phyloP scores from a whole-genome alignment of 2,888 invertebrate species.

The Vannuccia rotundouncinata region DNA sequence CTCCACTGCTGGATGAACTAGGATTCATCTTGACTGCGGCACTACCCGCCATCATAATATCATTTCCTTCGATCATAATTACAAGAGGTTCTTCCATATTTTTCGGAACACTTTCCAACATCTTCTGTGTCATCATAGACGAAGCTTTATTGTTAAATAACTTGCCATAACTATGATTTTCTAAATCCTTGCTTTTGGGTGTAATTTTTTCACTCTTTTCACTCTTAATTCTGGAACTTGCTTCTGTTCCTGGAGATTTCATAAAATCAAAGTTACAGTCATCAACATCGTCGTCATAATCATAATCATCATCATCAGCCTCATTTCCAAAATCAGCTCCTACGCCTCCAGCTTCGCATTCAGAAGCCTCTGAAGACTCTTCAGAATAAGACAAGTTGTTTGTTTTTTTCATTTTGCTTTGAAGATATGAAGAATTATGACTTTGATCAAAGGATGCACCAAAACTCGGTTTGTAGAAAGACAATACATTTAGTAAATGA shows the following conservation, averaged over 20 bases:
- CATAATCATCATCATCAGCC: background rate
- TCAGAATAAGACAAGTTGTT: background rate
- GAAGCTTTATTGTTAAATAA: background rate
- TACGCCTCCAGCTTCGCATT: background rate
- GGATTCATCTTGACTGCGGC: constrained; percentile 3
- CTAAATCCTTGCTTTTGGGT: background rate
- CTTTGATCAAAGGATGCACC: background rate
- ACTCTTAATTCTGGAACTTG: background rate
- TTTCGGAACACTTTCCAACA: background rate
- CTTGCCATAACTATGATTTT: background rate
- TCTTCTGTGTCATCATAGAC: constrained; percentile 15
- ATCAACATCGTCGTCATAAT: background rate
- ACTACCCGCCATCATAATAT: constrained; percentile 13
- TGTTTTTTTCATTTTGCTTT: no score
- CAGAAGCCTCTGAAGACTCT: background rate
- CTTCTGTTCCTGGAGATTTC: no score
- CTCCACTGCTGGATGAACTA: background rate
- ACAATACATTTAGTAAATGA: background rate
- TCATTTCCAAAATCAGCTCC: background rate
- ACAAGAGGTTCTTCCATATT: background rate
- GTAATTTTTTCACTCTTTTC: background rate
- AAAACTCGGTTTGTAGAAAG: background rate
- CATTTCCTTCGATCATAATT: background rate
- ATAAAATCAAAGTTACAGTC: background rate
- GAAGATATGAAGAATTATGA: no score